These are phyloP conservation scores for Mycalesis mineus DNA, from an alignment of 2,888 invertebrate genomes.

Conservation along the genomic window DNA sequence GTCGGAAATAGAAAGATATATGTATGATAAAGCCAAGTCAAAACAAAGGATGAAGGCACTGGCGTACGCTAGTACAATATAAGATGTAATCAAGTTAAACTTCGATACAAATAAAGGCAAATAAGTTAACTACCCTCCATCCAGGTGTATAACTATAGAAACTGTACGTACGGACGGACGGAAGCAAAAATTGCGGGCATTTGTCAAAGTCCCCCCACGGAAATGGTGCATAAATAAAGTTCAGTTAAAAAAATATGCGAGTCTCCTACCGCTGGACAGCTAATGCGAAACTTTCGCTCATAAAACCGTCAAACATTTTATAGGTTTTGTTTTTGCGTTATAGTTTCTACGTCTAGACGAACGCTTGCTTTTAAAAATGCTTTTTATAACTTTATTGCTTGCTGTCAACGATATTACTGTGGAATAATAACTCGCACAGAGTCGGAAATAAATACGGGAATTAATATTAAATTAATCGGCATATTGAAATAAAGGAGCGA, in stretches of 20 bases:
- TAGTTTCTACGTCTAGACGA: background rate
- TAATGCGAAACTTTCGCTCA: constrained; percentile 4
- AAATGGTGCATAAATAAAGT: constrained; percentile 74
- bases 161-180: constrained; percentile 29
- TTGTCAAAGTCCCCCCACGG: constrained; percentile 72
- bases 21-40: too few species aligned
- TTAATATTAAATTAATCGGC: too few species aligned
- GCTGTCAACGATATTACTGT: too few species aligned
- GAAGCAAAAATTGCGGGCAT: constrained; percentile 69
- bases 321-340: background rate
- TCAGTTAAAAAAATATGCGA: constrained; percentile 57
- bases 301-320: background rate
- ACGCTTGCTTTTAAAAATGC: background rate
- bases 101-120: constrained; percentile 7
- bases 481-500: too few species aligned
- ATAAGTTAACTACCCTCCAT: constrained; percentile 16
- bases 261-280: constrained; percentile 37
- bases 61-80: too few species aligned
- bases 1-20: too few species aligned
- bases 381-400: too few species aligned
- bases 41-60: too few species aligned
- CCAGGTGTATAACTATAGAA: constrained; percentile 26
- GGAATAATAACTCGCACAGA: too few species aligned
- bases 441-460: too few species aligned
- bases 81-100: too few species aligned